Evolutionary conservation across 2,888 invertebrate species (phyloP), one percentile per base, ranked within the genome.

Genomic region (Phlogophora meticulosa): DNA sequence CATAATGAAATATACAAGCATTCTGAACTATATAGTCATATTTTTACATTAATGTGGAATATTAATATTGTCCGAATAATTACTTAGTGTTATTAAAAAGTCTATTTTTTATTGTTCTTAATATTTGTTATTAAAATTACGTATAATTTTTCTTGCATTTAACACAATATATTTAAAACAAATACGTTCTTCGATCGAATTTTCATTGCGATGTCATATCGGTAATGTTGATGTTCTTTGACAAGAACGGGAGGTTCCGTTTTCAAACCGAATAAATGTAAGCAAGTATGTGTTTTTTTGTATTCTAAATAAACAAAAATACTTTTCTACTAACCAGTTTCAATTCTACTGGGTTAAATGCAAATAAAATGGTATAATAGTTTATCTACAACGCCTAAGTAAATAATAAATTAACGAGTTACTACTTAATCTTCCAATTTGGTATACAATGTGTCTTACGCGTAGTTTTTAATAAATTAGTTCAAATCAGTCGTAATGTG

Each of bases 391-490:
- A 76, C 67, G 68, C 64, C 42, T 78, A 76, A 63, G 24, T 65
- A 73, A 62, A 72, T 28, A 73, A 74, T 78, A 77, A 52, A 74
- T 72, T 81, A 79, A 82, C 53, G n/a, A 58, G 59, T 60, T 60
- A 38, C 9, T 67, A 64, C 58, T 73, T 77, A 84, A 82, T 83
- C n/a, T 57, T 88, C 86, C 82, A 88, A 91, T 94, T 94, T 94
- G 94, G 94, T 94, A 94, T 28, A 28, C 28, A 28, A 28, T 92
- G 86, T 85, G 86, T 89, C 90, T 92, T 93, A 93, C 43, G 49
- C 53, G 57, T 68, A 79, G 74, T 87, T n/a, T n/a, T n/a, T 78
- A 92, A 93, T 93, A 93, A 92, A 92, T 93, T 90, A 92, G 86
- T 90, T 76, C 78, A 81, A 75, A 84, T 90, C 93, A 94, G 94